phyloP scores from a whole-genome alignment of 2,888 invertebrate species.

The Cheilosia vulpina region DNA sequence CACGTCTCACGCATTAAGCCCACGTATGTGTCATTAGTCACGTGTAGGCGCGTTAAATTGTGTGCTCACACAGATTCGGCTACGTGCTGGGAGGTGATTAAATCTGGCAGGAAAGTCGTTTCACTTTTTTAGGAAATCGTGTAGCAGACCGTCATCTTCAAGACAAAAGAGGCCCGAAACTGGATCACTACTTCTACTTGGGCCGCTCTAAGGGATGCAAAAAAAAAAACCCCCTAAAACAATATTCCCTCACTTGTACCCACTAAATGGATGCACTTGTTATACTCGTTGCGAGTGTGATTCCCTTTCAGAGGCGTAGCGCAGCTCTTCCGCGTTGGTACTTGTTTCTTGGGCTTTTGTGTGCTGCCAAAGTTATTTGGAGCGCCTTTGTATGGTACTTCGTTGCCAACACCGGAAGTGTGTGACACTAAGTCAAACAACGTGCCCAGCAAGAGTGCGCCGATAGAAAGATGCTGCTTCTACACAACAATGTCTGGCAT shows the following conservation, averaged over 20 bases:
- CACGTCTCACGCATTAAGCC: conserved; percentile 14
- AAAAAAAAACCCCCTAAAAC: not conserved
- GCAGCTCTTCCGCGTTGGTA: conserved; percentile 54
- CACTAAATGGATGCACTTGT: conserved; percentile 51
- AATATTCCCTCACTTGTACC: conserved; percentile 22
- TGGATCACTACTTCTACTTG: not conserved
- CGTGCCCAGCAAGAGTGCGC: conserved; percentile 35
- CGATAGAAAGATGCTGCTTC: conserved; percentile 13
- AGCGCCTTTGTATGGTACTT: conserved; percentile 24
- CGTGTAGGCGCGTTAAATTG: conserved; percentile 7
- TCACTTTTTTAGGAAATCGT: not conserved
- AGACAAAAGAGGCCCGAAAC: not conserved
- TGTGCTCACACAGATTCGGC: not conserved
- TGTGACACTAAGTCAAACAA: conserved; percentile 67
- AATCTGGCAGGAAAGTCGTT: conserved; percentile 3
- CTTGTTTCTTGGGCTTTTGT: conserved; percentile 26
- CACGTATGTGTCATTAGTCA: conserved; percentile 2
- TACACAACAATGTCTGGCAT: conserved; percentile 12
- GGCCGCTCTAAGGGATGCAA: not conserved
- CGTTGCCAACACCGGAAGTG: conserved; percentile 55
- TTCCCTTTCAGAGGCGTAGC: conserved; percentile 24
- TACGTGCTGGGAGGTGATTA: not conserved
- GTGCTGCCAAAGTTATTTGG: conserved; percentile 20
- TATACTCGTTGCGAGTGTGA: conserved; percentile 12
- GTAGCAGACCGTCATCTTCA: too few species aligned